phyloP scores from a whole-genome alignment of 1,140 invertebrate species.

The Drosophila virilis region DNA sequence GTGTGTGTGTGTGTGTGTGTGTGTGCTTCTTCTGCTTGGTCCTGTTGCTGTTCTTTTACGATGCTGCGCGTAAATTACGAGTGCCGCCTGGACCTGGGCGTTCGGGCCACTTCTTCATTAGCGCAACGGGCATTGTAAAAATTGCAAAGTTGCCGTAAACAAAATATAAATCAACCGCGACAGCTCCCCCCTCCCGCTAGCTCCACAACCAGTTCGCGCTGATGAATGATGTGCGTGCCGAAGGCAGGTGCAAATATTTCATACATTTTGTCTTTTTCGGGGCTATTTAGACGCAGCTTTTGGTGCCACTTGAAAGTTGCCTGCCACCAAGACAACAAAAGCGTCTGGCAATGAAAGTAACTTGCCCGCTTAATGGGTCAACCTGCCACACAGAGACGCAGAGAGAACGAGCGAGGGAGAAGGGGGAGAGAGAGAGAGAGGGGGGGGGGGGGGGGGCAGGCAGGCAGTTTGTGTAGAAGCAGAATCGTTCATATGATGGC shows the following conservation, averaged over 20 bases:
- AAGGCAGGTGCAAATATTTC: conserved; percentile 42
- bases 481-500: conserved; percentile 28
- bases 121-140: conserved; percentile 49
- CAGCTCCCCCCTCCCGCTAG: not conserved
- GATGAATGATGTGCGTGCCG: conserved; percentile 54
- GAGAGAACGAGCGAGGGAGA: conserved; percentile 15
- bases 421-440: too few relatives aligned
- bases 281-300: conserved; percentile 27
- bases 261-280: not conserved
- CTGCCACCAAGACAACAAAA: conserved; percentile 12
- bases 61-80: conserved; percentile 65
- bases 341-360: conserved; percentile 63
- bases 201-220: not conserved
- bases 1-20: not conserved
- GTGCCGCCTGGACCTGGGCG: conserved; percentile 22
- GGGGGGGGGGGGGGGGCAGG: too few relatives aligned
- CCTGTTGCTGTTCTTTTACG: conserved; percentile 65
- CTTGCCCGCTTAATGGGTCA: conserved; percentile 71
- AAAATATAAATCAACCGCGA: conserved; percentile 65
- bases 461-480: not conserved
- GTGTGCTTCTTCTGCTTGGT: conserved; percentile 7
- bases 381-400: conserved; percentile 43
- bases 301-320: conserved; percentile 34
- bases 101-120: conserved; percentile 58
- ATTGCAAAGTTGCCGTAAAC: conserved; percentile 56